These are phyloP conservation scores for Molothrus ater DNA, from an alignment of 2,797 vertebrate species.

Conservation along the genomic window DNA sequence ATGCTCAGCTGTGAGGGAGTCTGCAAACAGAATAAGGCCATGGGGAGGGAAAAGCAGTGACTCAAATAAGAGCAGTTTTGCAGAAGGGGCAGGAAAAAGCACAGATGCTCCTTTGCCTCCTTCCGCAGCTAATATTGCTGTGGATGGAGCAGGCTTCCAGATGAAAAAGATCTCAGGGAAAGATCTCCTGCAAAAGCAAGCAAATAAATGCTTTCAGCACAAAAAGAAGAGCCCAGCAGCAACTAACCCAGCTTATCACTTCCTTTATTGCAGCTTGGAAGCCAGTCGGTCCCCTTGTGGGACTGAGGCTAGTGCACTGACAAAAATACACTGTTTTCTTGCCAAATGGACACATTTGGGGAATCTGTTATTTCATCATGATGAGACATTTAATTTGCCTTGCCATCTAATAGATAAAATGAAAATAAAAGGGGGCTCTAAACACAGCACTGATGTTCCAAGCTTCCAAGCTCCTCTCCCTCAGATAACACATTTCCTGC, in stretches of 20 bases:
- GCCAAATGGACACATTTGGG: constrained; percentile 42
- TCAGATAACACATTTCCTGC: constrained; percentile 51
- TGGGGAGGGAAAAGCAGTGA: not conserved
- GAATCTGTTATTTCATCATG: constrained; percentile 28
- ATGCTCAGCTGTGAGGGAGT: not conserved
- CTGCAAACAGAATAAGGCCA: not conserved
- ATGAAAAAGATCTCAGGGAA: not conserved
- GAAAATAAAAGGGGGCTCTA: not conserved
- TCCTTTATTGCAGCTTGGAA: constrained; percentile 13
- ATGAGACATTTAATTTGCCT: constrained; percentile 45
- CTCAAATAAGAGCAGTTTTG: not conserved
- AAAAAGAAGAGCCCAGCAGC: not conserved
- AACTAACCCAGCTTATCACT: not conserved
- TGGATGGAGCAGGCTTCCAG: not conserved
- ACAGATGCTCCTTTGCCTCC: not conserved
- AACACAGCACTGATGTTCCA: not conserved
- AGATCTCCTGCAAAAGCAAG: not conserved
- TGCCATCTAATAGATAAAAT: constrained; percentile 41
- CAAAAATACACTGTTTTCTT: not conserved
- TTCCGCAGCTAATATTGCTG: not conserved
- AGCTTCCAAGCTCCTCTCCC: not conserved
- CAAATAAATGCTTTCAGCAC: not conserved
- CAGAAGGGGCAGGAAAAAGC: not conserved
- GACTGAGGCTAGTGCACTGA: not conserved
- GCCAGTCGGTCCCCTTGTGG: not conserved